These are phyloP conservation scores for Flexamia atlantica DNA, from an alignment of 2,888 invertebrate species.

Conservation along the genomic window DNA sequence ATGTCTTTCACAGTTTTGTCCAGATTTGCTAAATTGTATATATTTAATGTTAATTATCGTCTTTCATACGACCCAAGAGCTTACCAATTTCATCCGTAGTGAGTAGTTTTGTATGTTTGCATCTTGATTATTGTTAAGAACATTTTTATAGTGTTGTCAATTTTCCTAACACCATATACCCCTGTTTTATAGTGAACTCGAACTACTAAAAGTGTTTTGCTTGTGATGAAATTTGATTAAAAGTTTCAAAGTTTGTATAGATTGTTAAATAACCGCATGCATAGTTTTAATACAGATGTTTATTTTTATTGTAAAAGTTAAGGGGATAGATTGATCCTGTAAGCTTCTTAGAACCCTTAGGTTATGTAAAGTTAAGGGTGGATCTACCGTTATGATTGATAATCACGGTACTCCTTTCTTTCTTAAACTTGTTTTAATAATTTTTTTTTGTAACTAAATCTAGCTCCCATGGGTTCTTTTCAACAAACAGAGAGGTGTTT, in stretches of 20 bases:
- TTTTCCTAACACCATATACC: constrained; percentile 33
- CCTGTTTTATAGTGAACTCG: neutral
- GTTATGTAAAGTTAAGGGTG: neutral
- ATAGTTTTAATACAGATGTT: neutral
- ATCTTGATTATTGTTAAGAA: constrained; percentile 50
- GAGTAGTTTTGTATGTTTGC: constrained; percentile 55
- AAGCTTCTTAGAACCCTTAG: neutral
- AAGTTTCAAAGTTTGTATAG: constrained; percentile 18
- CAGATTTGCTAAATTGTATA: constrained; percentile 10
- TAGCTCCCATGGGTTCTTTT: too few relatives aligned
- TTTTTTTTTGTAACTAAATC: too few relatives aligned
- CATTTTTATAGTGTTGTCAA: constrained; percentile 50
- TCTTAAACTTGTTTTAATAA: too few relatives aligned
- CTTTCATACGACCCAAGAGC: constrained; percentile 46
- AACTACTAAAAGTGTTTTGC: constrained; percentile 8
- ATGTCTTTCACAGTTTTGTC: constrained; percentile 29
- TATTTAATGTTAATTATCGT: constrained; percentile 26
- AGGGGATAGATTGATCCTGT: neutral
- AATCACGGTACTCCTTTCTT: too few relatives aligned
- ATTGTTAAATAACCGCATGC: constrained; percentile 20
- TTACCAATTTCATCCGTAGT: constrained; percentile 25
- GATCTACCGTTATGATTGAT: neutral
- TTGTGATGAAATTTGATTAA: constrained; percentile 12
- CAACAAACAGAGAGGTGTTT: too few relatives aligned
- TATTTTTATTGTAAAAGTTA: neutral